Percentiles rank a stretch among this genome's conserved stretches.
Evolutionary conservation across 2,113 vertebrate genomes (phyloP).

Genomic region (Abramis brama): DNA sequence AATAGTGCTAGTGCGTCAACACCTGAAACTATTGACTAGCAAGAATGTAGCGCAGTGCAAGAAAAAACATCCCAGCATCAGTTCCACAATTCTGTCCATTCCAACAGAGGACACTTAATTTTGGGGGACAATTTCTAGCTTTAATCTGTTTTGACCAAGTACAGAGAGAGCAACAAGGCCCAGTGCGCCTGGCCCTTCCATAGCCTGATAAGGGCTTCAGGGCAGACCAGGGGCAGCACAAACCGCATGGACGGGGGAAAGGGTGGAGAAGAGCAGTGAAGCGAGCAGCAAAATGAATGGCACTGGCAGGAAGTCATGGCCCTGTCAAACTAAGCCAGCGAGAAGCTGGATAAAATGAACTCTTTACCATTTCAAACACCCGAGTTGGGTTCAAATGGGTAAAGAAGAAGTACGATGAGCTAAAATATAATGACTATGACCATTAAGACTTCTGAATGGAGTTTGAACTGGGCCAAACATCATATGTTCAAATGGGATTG

Average conservation of each 20-base stretch:
- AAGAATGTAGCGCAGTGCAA: background rate
- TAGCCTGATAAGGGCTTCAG: conserved; percentile 73
- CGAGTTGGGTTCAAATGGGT: background rate
- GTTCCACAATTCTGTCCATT: background rate
- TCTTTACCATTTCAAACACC: background rate
- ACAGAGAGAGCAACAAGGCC: conserved; percentile 72
- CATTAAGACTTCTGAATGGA: background rate
- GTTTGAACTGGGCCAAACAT: background rate
- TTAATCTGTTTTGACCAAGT: conserved; percentile 77
- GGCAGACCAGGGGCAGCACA: conserved; percentile 60
- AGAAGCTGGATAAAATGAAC: background rate
- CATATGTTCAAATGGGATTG: background rate
- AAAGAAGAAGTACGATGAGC: background rate
- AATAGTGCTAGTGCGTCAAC: background rate
- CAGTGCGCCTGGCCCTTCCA: conserved; percentile 66
- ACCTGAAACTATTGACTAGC: background rate
- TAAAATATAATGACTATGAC: background rate
- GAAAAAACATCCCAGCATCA: background rate
- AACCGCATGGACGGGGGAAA: background rate
- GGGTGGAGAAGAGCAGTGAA: conserved; percentile 12
- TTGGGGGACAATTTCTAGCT: background rate
- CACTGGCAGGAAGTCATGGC: conserved; percentile 21
- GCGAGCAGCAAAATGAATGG: background rate
- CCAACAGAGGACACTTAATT: conserved; percentile 6
- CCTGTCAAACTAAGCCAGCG: background rate